Conservation (phyloP, 2,797 vertebrate species). For the Sebastes cheni region DNA sequence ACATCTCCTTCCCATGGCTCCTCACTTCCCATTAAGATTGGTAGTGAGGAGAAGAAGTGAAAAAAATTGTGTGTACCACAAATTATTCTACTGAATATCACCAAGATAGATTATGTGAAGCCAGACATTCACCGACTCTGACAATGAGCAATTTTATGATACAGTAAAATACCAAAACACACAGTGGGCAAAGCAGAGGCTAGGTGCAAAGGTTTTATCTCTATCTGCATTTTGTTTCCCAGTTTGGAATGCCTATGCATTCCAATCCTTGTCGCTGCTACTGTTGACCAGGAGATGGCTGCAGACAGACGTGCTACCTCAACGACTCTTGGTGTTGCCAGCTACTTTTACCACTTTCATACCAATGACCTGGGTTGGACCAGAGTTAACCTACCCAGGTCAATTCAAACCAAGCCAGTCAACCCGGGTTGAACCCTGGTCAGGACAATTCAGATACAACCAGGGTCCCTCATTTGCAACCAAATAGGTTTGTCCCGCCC, state of each 20-base stretch:
- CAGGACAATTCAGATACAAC: no score
- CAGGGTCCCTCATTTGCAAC: no score
- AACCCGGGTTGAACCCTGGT: no score
- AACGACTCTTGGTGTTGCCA: neutral
- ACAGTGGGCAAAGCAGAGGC: neutral
- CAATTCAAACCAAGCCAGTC: no score
- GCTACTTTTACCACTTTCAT: no score
- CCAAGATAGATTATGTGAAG: neutral
- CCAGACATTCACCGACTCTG: neutral
- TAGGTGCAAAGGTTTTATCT: neutral
- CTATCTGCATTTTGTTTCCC: neutral
- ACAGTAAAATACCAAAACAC: neutral
- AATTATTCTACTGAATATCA: neutral
- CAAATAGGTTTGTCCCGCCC: no score
- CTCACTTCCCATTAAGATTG: neutral
- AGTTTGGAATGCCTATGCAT: neutral
- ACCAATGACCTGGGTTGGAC: no score
- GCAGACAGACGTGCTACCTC: no score
- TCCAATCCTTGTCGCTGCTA: no score
- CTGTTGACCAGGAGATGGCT: no score
- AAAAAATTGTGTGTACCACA: rapidly evolving
- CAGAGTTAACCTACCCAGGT: no score
- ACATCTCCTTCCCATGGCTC: neutral
- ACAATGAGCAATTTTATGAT: neutral
- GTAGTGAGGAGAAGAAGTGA: neutral